Base-by-base conservation (phyloP, 2,888 invertebrate species). In the Panorpa germanica region DNA sequence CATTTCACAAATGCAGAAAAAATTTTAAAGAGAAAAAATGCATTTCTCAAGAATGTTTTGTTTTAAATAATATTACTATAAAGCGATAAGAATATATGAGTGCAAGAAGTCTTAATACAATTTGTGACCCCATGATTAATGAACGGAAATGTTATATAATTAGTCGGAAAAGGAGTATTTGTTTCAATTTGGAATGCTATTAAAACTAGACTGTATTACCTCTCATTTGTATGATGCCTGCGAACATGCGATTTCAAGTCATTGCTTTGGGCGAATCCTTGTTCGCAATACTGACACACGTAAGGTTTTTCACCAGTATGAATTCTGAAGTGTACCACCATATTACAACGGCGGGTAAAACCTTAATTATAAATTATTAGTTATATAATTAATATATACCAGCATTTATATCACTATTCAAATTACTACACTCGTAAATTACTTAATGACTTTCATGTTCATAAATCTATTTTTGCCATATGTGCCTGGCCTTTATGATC, bases 271-370 rank as follows among this genome's bases (percentile, higher is more conserved):
- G 57, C 56, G 37, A 57, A 57, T 4, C 55, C 52, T n/a, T 56
- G 53, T 29, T 55, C 55, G 34, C 57, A 57, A 37, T 56, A 57
- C 8, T 55, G 52, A 34, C 57, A 57, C 31, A 50, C 50, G 36
- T 57, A 57, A 4, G 57, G 57, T 39, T 54, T 55, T 41, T 57
- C 57, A 2, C 57, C 57, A 1, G 57, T 57, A 35, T 57, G 57
- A 1, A 55, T 57, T 32, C 57, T 39, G 51, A 57, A 53, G 34
- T 57, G 57, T 4, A 57, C 55, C 2, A 55, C 57, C 33, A 57
- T 40, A 42, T 57, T 57, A 35, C 56, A 57, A 2, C 55, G 55
- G 33, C 53, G 47, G 34, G 40, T 40, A 36, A 38, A 41, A 23
- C 39, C 37, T 35, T 15, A 4, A 32, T 25, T 28, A n/a, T 11